Evolutionary conservation across 2,888 invertebrate genomes (phyloP).

Genomic region (Synanthedon myopaeformis): DNA sequence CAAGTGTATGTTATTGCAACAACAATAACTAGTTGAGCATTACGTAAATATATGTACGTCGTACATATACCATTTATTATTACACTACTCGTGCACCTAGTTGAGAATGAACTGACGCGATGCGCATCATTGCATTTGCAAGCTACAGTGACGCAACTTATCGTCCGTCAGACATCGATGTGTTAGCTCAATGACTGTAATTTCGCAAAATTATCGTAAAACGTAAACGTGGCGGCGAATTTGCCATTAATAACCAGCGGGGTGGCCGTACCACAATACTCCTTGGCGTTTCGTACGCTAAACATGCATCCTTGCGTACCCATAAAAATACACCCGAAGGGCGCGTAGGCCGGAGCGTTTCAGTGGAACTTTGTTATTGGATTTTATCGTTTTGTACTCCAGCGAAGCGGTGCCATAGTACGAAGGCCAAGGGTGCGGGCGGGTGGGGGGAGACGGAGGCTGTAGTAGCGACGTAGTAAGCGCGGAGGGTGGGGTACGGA

Average conservation of each 20-base stretch:
- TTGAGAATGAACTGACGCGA: conserved; percentile 24
- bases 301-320: not conserved
- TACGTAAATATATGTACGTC: not conserved
- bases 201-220: conserved; percentile 46
- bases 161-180: conserved; percentile 25
- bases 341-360: conserved; percentile 4
- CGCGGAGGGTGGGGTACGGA: conserved; percentile 19
- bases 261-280: conserved; percentile 18
- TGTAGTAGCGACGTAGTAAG: conserved; percentile 56
- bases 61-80: not conserved
- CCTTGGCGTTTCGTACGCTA: not conserved
- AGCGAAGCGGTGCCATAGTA: conserved; percentile 22
- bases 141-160: conserved; percentile 31
- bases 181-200: conserved; percentile 34
- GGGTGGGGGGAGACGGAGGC: conserved; percentile 30
- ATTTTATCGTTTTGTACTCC: conserved; percentile 6
- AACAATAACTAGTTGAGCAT: not conserved
- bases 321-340: not conserved
- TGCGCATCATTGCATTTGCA: conserved; percentile 23
- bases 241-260: conserved; percentile 27
- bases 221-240: conserved; percentile 28
- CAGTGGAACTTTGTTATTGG: conserved; percentile 7
- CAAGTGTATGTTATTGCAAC: too few species aligned
- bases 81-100: conserved; percentile 1
- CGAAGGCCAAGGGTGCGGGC: conserved; percentile 22